Percentiles rank a stretch among this genome's conserved stretches.
These are phyloP conservation scores for Phenganax subtilis DNA, from an alignment of 92 coral and sea anemone genomes.

Conservation along the genomic window DNA sequence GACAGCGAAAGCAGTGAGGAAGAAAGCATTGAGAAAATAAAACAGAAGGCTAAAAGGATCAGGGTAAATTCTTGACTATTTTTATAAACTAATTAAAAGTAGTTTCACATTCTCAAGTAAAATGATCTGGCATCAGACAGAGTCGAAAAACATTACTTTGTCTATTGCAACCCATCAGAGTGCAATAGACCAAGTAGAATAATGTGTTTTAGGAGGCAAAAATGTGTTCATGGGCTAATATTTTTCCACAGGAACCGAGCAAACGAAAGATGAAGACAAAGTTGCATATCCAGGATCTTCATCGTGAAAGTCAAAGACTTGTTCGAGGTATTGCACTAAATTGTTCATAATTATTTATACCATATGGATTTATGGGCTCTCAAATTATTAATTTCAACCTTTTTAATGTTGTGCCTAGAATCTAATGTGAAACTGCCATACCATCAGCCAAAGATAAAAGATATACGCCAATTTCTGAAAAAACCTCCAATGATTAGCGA, in stretches of 20 bases:
- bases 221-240: no score
- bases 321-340: conserved; percentile 61
- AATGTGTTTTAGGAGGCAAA: no score
- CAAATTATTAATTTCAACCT: neutral
- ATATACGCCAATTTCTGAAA: conserved; percentile 77
- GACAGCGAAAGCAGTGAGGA: conserved; percentile 1
- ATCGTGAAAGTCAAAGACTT: conserved; percentile 88
- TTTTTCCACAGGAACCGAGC: conserved; percentile 52
- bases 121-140: no score
- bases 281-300: conserved; percentile 26
- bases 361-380: neutral
- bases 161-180: no score
- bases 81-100: neutral
- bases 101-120: no score
- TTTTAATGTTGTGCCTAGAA: conserved; percentile 46
- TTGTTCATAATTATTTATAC: neutral
- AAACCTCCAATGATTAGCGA: conserved; percentile 57
- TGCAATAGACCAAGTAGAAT: no score
- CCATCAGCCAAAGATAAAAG: conserved; percentile 66
- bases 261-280: conserved; percentile 56
- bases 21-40: neutral
- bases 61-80: conserved; percentile 23
- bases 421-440: conserved; percentile 70
- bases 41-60: conserved; percentile 24
- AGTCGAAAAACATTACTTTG: no score